phyloP scores from a whole-genome alignment of 2,888 invertebrate genomes.

The Anthophora plumipes region DNA sequence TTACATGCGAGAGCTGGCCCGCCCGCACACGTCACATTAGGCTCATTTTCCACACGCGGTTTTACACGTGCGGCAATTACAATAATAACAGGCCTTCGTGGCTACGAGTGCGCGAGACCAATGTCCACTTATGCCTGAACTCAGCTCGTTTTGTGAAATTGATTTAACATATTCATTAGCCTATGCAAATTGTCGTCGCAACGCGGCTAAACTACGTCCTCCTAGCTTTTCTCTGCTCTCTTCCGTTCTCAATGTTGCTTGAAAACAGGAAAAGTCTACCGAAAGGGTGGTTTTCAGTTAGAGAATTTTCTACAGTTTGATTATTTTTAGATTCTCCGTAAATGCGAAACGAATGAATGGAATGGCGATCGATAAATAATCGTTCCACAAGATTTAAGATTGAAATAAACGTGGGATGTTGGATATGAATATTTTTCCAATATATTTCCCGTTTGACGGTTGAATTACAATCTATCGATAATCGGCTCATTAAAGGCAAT shows the following conservation, averaged over 20 bases:
- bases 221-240: background rate
- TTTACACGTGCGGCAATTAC: slow-evolving; percentile 83
- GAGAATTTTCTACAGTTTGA: no score
- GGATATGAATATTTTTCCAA: slow-evolving; percentile 20
- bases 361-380: no score
- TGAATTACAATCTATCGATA: slow-evolving; percentile 24
- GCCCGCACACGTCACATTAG: slow-evolving; percentile 83
- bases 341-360: no score
- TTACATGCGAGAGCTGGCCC: slow-evolving; percentile 66
- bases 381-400: background rate
- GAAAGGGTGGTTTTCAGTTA: background rate
- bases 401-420: background rate
- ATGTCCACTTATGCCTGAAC: slow-evolving; percentile 72
- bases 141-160: slow-evolving; percentile 81
- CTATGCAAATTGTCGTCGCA: slow-evolving; percentile 79
- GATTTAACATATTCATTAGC: slow-evolving; percentile 84
- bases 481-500: slow-evolving; percentile 9
- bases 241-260: background rate
- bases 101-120: slow-evolving; percentile 70
- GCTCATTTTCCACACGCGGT: slow-evolving; percentile 83
- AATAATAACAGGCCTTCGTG: slow-evolving; percentile 83
- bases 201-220: background rate
- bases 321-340: no score
- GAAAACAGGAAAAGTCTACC: background rate
- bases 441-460: background rate